Base-by-base conservation (phyloP, 2,888 invertebrate species). In the Oxyteleia sp. region DNA sequence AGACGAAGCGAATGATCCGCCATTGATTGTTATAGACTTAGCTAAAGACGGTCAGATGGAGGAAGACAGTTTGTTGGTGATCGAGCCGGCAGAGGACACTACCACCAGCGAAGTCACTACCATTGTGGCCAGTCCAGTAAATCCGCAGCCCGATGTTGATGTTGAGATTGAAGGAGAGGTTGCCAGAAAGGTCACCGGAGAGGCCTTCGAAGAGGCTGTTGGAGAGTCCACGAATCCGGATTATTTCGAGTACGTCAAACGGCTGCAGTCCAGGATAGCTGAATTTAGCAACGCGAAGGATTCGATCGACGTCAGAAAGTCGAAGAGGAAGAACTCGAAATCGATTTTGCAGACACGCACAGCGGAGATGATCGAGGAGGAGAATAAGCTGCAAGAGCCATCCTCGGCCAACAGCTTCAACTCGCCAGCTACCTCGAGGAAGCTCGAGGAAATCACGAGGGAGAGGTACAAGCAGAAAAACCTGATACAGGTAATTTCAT, bases 381-480 rank as follows among this genome's bases (percentile, higher is more conserved):
- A 94, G 71, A 94, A 93, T 0, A 94, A 94, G 88, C 91, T 91
- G 89, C 79, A 82, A 16, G 84, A 83, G 15, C 23, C 51, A 16
- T 71, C 16, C 10, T 43, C 53, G 0, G 90, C 89, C 91, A 93
- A 93, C 89, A 91, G 91, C 18, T 90, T 89, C 5, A 93, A 94
- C 89, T 91, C 95, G 0, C 93, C 94, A 72, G 94, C 95, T 59
- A 94, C 96, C 2, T 95, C 95, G 0, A 94, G 95, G 74, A 96
- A 96, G 91, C 94, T 96, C 68, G 96, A 97, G 91, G 96, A 97
- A 93, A 95, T 98, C 35, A 96, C 96, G 84, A 95, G 96, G 90
- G 97, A 97, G 91, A 94, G 97, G 69, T 96, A 96, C 41, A 96
- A 97, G 90, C 97, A 98, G 93, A 97, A 97, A 85, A 96, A 96